Evolutionary conservation across 64 coral and sea anemone species (phyloP).

Genomic region (Exaiptasia diaphana): DNA sequence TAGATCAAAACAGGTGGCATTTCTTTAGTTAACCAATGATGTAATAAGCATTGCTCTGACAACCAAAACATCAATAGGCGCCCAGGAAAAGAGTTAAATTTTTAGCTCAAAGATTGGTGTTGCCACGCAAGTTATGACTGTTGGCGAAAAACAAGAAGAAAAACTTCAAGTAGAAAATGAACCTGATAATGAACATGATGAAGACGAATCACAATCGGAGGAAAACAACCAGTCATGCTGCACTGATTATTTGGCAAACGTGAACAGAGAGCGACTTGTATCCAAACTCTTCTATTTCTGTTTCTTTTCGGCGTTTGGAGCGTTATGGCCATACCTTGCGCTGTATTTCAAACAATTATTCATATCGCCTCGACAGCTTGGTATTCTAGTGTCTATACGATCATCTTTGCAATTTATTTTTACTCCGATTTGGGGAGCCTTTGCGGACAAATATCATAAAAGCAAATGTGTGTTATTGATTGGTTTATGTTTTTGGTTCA

Average conservation of each 20-base stretch:
- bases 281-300: constrained; percentile 98
- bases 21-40: neutral
- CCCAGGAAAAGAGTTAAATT: no score
- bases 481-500: constrained; percentile 67
- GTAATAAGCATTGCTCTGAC: neutral
- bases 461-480: constrained; percentile 83
- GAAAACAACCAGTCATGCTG: constrained; percentile 53
- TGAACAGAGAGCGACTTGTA: constrained; percentile 85
- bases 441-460: constrained; percentile 86
- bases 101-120: neutral
- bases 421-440: constrained; percentile 87
- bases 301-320: constrained; percentile 96
- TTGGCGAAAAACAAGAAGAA: neutral
- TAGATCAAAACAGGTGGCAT: constrained; percentile 20
- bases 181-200: neutral
- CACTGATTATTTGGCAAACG: constrained; percentile 63
- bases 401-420: constrained; percentile 93
- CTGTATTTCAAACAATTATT: constrained; percentile 98
- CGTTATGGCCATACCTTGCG: constrained; percentile 85
- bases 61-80: neutral
- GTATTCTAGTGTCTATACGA: constrained; percentile 85
- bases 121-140: neutral
- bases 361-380: constrained; percentile 90
- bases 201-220: constrained; percentile 42
- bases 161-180: neutral